Conservation (phyloP, 23 tunicate genomes). For the Ascidia mentula region DNA sequence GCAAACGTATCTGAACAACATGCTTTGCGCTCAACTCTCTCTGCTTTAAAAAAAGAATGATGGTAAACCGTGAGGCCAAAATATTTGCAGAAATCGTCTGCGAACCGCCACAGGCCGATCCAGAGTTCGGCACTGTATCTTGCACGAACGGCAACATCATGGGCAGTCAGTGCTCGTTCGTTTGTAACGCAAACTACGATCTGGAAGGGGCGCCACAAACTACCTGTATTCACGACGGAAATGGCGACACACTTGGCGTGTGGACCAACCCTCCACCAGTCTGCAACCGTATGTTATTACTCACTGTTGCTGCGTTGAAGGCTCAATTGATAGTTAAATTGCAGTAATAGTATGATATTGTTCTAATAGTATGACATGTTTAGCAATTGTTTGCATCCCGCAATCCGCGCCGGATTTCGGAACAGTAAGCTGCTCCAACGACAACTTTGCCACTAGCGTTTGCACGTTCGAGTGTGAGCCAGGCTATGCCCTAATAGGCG, state of each 20-base stretch:
- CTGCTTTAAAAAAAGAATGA: too few relatives aligned
- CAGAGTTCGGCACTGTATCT: conserved; percentile 45
- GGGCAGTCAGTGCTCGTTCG: conserved; percentile 52
- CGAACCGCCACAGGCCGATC: conserved; percentile 51
- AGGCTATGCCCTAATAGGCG: conserved; percentile 30
- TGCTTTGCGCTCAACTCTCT: too few relatives aligned
- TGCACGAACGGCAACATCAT: conserved; percentile 39
- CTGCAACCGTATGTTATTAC: conserved; percentile 33
- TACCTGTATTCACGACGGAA: conserved; percentile 33
- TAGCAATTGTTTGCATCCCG: conserved; percentile 22
- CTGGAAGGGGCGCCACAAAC: conserved; percentile 17
- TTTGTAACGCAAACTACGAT: conserved; percentile 21
- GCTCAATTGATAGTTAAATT: too few relatives aligned
- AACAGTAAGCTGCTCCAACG: conserved; percentile 16
- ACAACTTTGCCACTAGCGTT: conserved; percentile 31
- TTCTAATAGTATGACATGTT: too few relatives aligned
- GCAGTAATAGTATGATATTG: too few relatives aligned
- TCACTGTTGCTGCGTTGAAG: too few relatives aligned
- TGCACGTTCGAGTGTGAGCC: conserved; percentile 31
- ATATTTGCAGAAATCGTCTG: conserved; percentile 11
- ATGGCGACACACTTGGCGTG: conserved; percentile 43
- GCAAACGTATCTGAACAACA: too few relatives aligned
- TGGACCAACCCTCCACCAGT: conserved; percentile 54
- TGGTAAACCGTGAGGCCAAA: too few relatives aligned
- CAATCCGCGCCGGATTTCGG: conserved; percentile 6